These are phyloP conservation scores for Grus americana DNA, from an alignment of 2,113 vertebrate genomes.

Conservation along the genomic window DNA sequence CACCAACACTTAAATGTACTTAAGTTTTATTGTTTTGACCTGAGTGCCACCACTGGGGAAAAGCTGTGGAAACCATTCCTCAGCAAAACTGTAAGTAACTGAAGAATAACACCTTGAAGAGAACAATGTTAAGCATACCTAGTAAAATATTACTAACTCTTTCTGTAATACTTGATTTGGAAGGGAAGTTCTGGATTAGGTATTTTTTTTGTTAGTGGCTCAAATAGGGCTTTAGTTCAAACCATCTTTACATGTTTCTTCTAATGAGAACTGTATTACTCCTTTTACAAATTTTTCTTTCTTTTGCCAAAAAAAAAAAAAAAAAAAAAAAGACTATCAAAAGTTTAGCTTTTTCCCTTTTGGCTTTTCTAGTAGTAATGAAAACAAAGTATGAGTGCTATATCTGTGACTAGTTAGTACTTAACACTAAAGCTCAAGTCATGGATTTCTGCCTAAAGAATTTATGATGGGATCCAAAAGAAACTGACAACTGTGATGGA, in stretches of 20 bases:
- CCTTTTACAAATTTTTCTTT: not conserved
- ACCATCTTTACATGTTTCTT: not conserved
- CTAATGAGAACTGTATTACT: not conserved
- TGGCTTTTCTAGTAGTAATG: not conserved
- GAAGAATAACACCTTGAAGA: not conserved
- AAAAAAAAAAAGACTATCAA: not conserved
- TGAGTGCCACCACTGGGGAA: not conserved
- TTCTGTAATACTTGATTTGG: not conserved
- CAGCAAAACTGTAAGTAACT: not conserved
- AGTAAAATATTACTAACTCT: not conserved
- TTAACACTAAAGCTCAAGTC: not conserved
- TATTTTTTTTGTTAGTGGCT: not conserved
- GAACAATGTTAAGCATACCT: not conserved
- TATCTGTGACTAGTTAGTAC: not conserved
- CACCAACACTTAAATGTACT: not conserved
- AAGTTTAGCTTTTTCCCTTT: not conserved
- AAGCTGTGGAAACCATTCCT: not conserved
- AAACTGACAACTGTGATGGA: not conserved
- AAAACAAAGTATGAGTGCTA: not conserved
- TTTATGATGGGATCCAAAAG: not conserved
- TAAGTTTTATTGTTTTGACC: not conserved
- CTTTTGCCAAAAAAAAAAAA: accelerated
- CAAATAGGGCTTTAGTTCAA: not conserved
- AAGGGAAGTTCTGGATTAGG: not conserved
- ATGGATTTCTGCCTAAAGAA: not conserved